phyloP scores from a whole-genome alignment of 2,113 vertebrate species.

The Corythoichthys haematopterus region DNA sequence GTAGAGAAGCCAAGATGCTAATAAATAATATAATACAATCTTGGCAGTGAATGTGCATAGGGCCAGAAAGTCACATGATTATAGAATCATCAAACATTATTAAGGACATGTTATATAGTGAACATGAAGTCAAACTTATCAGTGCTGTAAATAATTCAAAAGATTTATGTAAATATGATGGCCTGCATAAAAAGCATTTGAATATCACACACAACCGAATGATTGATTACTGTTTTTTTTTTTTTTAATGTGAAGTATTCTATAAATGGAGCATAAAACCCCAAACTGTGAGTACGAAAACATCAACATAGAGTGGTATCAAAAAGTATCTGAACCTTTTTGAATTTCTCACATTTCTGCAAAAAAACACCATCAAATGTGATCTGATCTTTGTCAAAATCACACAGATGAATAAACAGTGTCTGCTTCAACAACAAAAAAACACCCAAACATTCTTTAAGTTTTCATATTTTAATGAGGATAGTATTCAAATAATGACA shows the following conservation, averaged over 20 bases:
- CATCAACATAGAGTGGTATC: too few relatives aligned
- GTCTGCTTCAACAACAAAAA: too few relatives aligned
- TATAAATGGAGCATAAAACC: neutral
- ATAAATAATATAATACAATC: constrained; percentile 32
- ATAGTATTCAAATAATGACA: too few relatives aligned
- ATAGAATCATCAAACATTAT: constrained; percentile 35
- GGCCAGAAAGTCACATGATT: constrained; percentile 22
- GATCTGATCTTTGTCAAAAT: too few relatives aligned
- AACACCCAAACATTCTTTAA: too few relatives aligned
- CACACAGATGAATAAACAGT: too few relatives aligned
- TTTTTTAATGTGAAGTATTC: neutral
- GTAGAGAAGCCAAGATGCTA: constrained; percentile 21
- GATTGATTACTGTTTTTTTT: neutral
- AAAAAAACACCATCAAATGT: too few relatives aligned
- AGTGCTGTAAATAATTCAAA: constrained; percentile 16
- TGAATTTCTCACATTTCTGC: too few relatives aligned
- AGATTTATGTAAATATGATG: neutral
- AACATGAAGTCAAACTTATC: constrained; percentile 13
- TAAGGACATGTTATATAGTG: constrained; percentile 5
- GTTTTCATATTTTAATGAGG: too few relatives aligned
- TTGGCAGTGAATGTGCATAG: constrained; percentile 36
- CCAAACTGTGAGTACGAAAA: neutral
- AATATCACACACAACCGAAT: neutral
- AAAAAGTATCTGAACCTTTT: too few relatives aligned
- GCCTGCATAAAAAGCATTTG: neutral